These are phyloP conservation scores for Sciurus vulgaris DNA, from an alignment of 2,797 vertebrate species.

Conservation along the genomic window DNA sequence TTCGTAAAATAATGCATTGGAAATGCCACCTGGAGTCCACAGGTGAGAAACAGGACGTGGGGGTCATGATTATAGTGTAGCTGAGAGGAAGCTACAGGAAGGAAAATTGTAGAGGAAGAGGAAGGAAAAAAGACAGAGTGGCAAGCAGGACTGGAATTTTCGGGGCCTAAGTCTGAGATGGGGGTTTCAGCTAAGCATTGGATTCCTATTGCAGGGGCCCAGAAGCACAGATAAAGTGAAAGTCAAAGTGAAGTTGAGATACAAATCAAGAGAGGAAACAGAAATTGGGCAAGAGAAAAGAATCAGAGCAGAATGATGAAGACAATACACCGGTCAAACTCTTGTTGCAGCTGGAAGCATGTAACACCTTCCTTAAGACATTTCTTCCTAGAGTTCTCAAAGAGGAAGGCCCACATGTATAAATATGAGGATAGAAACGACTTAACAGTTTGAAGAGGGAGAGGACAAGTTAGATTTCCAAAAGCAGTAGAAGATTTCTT, in stretches of 20 bases:
- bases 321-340: neutral
- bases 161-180: neutral
- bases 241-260: neutral
- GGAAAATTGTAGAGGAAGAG: neutral
- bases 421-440: neutral
- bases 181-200: neutral
- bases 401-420: neutral
- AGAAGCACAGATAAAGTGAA: neutral
- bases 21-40: neutral
- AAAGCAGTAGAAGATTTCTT: neutral
- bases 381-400: neutral
- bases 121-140: neutral
- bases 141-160: neutral
- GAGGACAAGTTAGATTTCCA: neutral
- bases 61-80: neutral
- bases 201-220: neutral
- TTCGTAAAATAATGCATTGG: neutral
- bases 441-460: neutral
- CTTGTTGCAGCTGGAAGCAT: neutral
- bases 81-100: neutral
- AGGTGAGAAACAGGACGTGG: neutral
- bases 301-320: neutral
- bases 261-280: neutral
- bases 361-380: neutral
- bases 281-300: neutral